Evolutionary conservation across 2,888 invertebrate species (phyloP), one percentile per base, ranked within the genome.

Genomic region (Caenorhabditis virilis): DNA sequence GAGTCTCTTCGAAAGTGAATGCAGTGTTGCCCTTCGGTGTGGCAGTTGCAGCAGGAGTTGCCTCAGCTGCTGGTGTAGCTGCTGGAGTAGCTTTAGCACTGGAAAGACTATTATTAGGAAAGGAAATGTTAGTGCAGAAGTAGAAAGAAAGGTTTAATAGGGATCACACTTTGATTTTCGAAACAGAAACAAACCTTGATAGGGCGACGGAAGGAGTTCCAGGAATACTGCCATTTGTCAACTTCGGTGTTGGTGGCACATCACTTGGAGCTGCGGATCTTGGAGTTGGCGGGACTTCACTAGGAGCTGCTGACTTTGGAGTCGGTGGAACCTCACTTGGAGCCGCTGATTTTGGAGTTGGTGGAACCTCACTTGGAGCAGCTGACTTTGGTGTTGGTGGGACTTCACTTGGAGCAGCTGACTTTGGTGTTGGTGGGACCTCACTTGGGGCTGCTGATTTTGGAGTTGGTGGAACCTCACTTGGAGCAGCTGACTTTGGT

Each of bases 1-100:
- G 78, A 39, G 69, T 72, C 53, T 73, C 73, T 54, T 74, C 69
- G 42, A 77, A 77, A 48, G 65, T 72, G 69, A 76, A 77, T 15
- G 74, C 74, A 22, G 59, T 65, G 25, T 68, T 57, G 22, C 59
- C 59, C 36, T 61, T 71, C 30, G 71, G 70, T 26, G 69, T 66
- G n/a, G 52, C 72, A 49, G 72, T 65, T 25, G 71, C 65, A 11
- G 56, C 39, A 36, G 66, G 57, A 11, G 66, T 57, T 7, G 66
- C 56, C n/a, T 53, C 61, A 9, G 70, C 66, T 0, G 63, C 56
- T 45, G 62, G 62, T 13, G 56, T 57, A 13, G 62, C 56, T 25
- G 61, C 52, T 48, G 62, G 61, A 9, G 61, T 61, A 20, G 54
- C 61, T 11, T 25, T 56, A 30, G 30, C 30, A 30, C 26, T 25